These are phyloP conservation scores for Scolopax mira DNA, from an alignment of 2,113 vertebrate genomes.

Conservation along the genomic window DNA sequence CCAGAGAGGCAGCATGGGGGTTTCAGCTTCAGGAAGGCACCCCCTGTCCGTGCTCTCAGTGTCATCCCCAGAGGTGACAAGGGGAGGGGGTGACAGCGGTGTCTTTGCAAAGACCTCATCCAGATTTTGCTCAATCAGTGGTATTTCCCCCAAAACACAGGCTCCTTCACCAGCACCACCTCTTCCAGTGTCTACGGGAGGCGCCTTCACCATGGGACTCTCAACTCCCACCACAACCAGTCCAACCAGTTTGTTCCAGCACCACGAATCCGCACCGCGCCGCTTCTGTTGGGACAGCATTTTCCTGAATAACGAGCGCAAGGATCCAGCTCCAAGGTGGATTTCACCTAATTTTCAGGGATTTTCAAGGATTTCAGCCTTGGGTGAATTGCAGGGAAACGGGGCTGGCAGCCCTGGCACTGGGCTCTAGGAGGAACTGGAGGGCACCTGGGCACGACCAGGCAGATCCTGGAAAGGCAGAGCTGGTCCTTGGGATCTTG, in stretches of 20 bases:
- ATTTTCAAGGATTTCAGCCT: no score
- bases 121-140: background rate
- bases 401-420: rapidly evolving
- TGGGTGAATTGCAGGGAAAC: background rate
- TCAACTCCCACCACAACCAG: background rate
- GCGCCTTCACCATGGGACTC: background rate
- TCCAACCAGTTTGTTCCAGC: background rate
- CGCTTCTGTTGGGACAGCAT: background rate
- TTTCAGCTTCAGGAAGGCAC: background rate
- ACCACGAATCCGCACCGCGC: rapidly evolving
- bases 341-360: background rate
- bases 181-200: background rate
- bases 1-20: background rate
- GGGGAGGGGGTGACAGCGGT: background rate
- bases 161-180: background rate
- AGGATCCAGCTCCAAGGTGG: rapidly evolving
- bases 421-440: background rate
- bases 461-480: background rate
- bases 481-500: background rate
- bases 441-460: background rate
- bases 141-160: background rate
- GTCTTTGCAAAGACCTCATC: background rate
- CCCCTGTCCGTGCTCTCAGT: rapidly evolving
- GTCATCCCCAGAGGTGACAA: rapidly evolving
- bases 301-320: background rate